Percentiles rank a stretch among this genome's conserved stretches.
These are phyloP conservation scores for Tenrec ecaudatus DNA, from an alignment of 2,113 vertebrate genomes.

Conservation along the genomic window DNA sequence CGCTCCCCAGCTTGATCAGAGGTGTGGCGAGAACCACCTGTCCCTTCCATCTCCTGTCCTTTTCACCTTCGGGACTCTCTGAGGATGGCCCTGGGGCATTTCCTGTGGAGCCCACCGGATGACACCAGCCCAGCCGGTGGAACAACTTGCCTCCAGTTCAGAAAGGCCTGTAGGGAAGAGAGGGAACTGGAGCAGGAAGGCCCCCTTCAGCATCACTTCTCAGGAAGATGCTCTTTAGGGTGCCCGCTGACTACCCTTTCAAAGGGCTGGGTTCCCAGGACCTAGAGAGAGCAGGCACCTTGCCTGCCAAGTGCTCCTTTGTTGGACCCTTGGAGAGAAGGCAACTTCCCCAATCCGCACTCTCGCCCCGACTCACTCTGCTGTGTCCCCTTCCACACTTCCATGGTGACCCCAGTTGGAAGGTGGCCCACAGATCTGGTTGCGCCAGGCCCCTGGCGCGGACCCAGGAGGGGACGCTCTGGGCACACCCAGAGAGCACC, in stretches of 20 bases:
- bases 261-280: too few relatives aligned
- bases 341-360: too few relatives aligned
- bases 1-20: neutral
- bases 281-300: neutral
- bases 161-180: neutral
- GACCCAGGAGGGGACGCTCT: neutral
- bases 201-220: neutral
- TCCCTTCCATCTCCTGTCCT: neutral
- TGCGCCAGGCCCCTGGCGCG: neutral
- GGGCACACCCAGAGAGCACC: neutral
- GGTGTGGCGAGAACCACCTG: neutral
- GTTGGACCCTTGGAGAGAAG: neutral
- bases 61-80: neutral
- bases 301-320: too few relatives aligned
- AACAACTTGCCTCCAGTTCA: neutral
- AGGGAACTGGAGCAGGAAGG: neutral
- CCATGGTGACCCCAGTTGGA: fast-evolving
- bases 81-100: neutral
- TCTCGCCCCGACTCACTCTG: neutral
- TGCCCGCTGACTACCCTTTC: too few relatives aligned
- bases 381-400: neutral
- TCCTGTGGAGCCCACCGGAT: neutral
- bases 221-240: neutral
- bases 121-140: neutral
- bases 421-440: too few relatives aligned